These are phyloP conservation scores for Medauroidea extradentata DNA, from an alignment of 1,140 invertebrate species.

Conservation along the genomic window DNA sequence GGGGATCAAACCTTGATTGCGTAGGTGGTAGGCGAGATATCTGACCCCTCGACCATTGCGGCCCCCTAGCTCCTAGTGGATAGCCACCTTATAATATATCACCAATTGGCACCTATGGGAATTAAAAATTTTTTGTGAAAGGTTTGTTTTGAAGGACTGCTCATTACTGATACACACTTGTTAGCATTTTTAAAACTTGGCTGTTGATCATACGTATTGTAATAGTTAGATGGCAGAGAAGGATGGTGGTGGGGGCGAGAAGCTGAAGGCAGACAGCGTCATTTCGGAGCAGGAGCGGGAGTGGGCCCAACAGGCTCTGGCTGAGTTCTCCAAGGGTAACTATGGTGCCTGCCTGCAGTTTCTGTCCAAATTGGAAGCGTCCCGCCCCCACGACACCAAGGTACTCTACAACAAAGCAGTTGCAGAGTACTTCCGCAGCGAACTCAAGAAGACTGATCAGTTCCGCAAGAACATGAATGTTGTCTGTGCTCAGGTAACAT, in stretches of 20 bases:
- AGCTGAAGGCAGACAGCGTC: conserved; percentile 31
- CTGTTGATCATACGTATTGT: too few relatives aligned
- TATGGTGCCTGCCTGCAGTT: conserved; percentile 54
- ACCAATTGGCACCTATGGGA: too few relatives aligned
- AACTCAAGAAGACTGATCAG: conserved; percentile 64
- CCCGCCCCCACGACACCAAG: conserved; percentile 60
- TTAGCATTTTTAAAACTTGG: too few relatives aligned
- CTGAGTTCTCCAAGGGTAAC: conserved; percentile 53
- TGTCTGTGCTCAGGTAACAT: conserved; percentile 56
- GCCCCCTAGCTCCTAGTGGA: too few relatives aligned
- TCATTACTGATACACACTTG: too few relatives aligned
- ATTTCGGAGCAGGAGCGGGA: conserved; percentile 54
- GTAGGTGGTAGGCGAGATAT: too few relatives aligned
- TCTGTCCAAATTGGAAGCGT: conserved; percentile 54
- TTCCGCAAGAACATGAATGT: conserved; percentile 63
- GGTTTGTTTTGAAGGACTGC: too few relatives aligned
- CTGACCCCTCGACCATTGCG: too few relatives aligned
- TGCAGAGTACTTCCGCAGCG: conserved; percentile 64
- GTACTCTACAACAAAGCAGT: conserved; percentile 69
- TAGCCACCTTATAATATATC: too few relatives aligned
- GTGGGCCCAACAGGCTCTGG: conserved; percentile 48
- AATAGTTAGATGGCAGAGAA: conserved; percentile 18
- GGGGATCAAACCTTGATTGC: too few relatives aligned
- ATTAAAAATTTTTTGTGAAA: too few relatives aligned
- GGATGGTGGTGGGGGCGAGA: conserved; percentile 24